A percentile compares a stretch with the other conserved stretches of the same genome.
phyloP scores from a whole-genome alignment of 2,888 invertebrate species.

The Eristalis arbustorum region DNA sequence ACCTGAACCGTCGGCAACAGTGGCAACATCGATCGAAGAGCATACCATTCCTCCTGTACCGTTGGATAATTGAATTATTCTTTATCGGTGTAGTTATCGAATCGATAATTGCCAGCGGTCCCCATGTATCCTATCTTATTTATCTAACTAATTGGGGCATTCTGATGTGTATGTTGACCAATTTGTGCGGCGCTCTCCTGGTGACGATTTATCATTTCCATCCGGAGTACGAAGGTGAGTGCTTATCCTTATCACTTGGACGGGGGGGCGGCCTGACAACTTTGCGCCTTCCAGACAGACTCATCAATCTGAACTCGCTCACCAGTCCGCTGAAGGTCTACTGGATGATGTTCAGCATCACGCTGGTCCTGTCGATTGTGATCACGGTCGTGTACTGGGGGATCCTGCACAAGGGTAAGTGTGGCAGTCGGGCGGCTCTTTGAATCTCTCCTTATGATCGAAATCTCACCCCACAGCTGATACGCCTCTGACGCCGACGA shows the following conservation, averaged over 20 bases:
- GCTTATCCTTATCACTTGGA: too few species aligned
- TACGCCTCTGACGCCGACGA: constrained; percentile 84
- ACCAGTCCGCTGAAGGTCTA: constrained; percentile 82
- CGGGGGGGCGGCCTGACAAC: neutral
- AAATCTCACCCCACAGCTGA: constrained; percentile 79
- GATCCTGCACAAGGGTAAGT: constrained; percentile 76
- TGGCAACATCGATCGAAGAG: constrained; percentile 79
- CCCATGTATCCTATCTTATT: constrained; percentile 76
- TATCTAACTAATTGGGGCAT: constrained; percentile 80
- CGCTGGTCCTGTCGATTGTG: constrained; percentile 85
- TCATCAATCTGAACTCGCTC: constrained; percentile 76
- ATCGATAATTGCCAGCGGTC: constrained; percentile 74
- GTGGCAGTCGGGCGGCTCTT: neutral
- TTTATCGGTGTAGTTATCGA: constrained; percentile 77
- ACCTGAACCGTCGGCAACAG: constrained; percentile 70
- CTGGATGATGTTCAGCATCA: constrained; percentile 86
- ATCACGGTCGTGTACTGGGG: constrained; percentile 89
- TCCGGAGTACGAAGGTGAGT: constrained; percentile 78
- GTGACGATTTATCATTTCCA: constrained; percentile 79
- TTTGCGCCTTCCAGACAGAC: constrained; percentile 74
- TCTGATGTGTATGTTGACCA: constrained; percentile 78
- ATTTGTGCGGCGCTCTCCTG: constrained; percentile 77
- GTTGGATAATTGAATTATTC: constrained; percentile 78
- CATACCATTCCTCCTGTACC: constrained; percentile 77
- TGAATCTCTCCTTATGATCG: neutral